These are phyloP conservation scores for Cataglyphis cursor DNA, from an alignment of 2,888 invertebrate genomes.

Conservation along the genomic window DNA sequence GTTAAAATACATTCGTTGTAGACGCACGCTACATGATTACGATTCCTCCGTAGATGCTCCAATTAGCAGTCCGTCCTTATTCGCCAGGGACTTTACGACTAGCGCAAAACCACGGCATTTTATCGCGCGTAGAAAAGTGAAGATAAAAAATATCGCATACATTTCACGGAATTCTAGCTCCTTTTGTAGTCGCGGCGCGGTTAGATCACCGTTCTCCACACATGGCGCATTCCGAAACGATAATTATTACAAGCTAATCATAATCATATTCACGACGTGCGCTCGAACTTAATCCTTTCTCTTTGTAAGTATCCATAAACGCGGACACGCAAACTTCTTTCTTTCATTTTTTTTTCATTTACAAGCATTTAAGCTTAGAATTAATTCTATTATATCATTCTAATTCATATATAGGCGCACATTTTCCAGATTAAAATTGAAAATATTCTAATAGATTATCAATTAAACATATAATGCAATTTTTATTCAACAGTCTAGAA, in stretches of 20 bases:
- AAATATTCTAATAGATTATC: not conserved
- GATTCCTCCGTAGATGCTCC: not conserved
- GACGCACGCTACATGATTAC: not conserved
- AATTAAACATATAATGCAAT: not conserved
- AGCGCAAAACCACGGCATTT: slow-evolving; percentile 22
- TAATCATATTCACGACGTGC: slow-evolving; percentile 24
- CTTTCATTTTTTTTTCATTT: not conserved
- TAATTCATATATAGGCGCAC: not conserved
- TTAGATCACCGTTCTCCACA: slow-evolving; percentile 24
- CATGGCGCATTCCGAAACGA: slow-evolving; percentile 42
- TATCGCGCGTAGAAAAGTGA: slow-evolving; percentile 37
- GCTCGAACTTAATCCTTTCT: slow-evolving; percentile 40
- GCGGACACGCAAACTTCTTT: slow-evolving; percentile 17
- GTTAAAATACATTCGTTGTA: slow-evolving; percentile 1
- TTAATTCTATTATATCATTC: not conserved
- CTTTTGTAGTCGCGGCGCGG: slow-evolving; percentile 32
- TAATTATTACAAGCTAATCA: slow-evolving; percentile 48
- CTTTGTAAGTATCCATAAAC: not conserved
- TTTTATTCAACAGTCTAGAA: not conserved
- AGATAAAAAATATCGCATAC: slow-evolving; percentile 48
- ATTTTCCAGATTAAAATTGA: not conserved
- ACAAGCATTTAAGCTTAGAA: not conserved
- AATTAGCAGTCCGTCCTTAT: slow-evolving; percentile 28
- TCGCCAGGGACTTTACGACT: slow-evolving; percentile 7
- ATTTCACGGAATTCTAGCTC: slow-evolving; percentile 34